phyloP scores from a whole-genome alignment of 2,113 vertebrate genomes.

The Gymnobelideus leadbeateri region DNA sequence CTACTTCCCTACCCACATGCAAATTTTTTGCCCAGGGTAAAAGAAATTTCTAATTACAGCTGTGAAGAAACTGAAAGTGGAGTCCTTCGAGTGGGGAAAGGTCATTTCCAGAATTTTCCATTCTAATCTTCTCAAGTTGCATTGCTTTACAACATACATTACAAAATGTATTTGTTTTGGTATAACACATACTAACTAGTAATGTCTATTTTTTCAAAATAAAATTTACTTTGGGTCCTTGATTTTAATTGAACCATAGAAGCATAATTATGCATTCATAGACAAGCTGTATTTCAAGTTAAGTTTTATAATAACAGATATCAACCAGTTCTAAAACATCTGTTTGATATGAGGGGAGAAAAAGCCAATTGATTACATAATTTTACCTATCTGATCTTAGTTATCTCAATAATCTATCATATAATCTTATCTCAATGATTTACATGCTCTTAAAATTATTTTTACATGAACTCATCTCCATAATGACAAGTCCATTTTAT shows the following conservation, averaged over 20 bases:
- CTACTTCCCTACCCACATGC: background rate
- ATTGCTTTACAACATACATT: background rate
- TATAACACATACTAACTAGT: background rate
- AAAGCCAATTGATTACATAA: background rate
- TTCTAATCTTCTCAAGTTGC: slow-evolving; percentile 19
- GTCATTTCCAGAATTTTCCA: slow-evolving; percentile 23
- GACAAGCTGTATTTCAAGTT: background rate
- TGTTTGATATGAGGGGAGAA: slow-evolving; percentile 32
- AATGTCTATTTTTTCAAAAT: slow-evolving; percentile 14
- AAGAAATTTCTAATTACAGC: background rate
- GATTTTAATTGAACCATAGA: slow-evolving; percentile 53
- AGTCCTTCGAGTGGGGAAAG: background rate
- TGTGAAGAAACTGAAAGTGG: background rate
- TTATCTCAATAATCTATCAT: background rate
- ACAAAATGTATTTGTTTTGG: slow-evolving; percentile 17
- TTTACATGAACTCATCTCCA: background rate
- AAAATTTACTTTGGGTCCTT: slow-evolving; percentile 46
- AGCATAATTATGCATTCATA: slow-evolving; percentile 27
- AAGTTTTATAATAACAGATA: slow-evolving; percentile 1
- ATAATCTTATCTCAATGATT: background rate
- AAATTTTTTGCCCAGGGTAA: too few relatives aligned
- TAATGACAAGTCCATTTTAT: background rate
- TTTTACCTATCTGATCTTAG: background rate
- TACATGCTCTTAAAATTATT: background rate
- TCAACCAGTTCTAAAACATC: slow-evolving; percentile 2